Conservation (phyloP, 1,140 invertebrate genomes). For the Pseudomyrmex concolor region DNA sequence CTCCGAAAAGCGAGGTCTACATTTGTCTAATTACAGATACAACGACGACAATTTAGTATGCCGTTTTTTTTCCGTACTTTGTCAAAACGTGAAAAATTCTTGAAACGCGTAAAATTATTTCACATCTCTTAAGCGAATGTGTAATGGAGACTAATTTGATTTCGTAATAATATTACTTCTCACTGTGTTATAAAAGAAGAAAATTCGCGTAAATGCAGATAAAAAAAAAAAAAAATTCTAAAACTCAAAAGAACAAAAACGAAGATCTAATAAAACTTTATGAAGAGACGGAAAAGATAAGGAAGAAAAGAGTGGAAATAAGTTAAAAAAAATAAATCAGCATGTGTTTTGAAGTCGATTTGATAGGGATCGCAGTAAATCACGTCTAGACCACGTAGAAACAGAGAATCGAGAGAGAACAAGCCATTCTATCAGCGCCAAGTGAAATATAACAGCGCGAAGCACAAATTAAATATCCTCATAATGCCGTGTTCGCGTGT, state of each 20-base stretch:
- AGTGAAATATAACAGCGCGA: slow-evolving; percentile 72
- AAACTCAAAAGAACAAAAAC: not conserved
- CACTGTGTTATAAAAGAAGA: slow-evolving; percentile 27
- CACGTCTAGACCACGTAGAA: slow-evolving; percentile 55
- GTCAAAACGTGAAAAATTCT: slow-evolving; percentile 16
- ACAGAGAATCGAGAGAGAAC: slow-evolving; percentile 67
- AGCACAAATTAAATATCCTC: slow-evolving; percentile 78
- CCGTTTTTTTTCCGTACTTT: slow-evolving; percentile 42
- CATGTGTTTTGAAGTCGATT: slow-evolving; percentile 35
- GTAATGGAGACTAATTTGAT: slow-evolving; percentile 20
- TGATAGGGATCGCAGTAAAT: slow-evolving; percentile 67
- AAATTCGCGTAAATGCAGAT: not conserved
- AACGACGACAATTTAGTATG: slow-evolving; percentile 36
- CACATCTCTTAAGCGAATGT: not conserved
- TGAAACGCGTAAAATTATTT: slow-evolving; percentile 31
- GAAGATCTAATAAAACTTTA: not conserved
- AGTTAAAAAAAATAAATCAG: slow-evolving; percentile 17
- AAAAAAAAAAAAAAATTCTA: slow-evolving; percentile 38
- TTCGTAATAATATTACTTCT: slow-evolving; percentile 29
- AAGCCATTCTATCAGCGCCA: slow-evolving; percentile 72
- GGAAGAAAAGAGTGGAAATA: not conserved
- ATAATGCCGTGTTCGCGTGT: slow-evolving; percentile 70
- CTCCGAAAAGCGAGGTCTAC: slow-evolving; percentile 13
- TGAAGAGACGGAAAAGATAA: not conserved
- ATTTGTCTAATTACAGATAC: not conserved